phyloP scores from a whole-genome alignment of 2,113 vertebrate genomes.

The Ariopsis seemanni region DNA sequence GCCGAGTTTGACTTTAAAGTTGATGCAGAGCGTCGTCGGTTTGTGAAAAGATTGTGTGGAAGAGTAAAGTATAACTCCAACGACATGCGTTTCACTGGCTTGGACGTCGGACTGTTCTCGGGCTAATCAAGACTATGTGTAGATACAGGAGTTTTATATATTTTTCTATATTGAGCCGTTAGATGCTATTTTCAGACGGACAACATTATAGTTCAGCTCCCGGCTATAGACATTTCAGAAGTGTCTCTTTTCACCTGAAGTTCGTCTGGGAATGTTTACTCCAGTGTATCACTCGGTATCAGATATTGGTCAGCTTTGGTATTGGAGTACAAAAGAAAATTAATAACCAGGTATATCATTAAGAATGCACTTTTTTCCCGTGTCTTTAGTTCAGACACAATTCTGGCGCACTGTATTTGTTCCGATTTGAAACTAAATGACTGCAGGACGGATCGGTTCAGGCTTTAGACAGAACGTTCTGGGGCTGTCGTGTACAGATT shows the following conservation, averaged over 20 bases:
- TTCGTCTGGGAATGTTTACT: neutral
- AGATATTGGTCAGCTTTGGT: neutral
- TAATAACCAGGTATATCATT: neutral
- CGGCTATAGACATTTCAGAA: neutral
- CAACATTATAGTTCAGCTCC: neutral
- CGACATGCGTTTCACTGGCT: neutral
- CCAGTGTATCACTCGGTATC: neutral
- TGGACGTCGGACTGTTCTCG: neutral
- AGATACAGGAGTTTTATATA: neutral
- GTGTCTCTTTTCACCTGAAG: neutral
- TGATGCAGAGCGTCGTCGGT: too few species aligned
- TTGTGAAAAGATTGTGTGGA: too few species aligned
- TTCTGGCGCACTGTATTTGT: neutral
- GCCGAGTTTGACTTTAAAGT: neutral
- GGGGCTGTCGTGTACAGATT: neutral
- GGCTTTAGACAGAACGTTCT: neutral
- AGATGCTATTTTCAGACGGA: neutral
- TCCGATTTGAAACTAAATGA: neutral
- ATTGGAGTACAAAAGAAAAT: neutral
- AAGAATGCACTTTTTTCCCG: neutral
- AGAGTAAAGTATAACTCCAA: neutral
- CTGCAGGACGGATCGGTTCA: neutral
- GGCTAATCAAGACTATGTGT: neutral
- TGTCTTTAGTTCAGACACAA: neutral
- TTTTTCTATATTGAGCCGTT: neutral